Evolutionary conservation across 1,140 invertebrate species (phyloP).

Genomic region (Mycetomoellerius zeteki): DNA sequence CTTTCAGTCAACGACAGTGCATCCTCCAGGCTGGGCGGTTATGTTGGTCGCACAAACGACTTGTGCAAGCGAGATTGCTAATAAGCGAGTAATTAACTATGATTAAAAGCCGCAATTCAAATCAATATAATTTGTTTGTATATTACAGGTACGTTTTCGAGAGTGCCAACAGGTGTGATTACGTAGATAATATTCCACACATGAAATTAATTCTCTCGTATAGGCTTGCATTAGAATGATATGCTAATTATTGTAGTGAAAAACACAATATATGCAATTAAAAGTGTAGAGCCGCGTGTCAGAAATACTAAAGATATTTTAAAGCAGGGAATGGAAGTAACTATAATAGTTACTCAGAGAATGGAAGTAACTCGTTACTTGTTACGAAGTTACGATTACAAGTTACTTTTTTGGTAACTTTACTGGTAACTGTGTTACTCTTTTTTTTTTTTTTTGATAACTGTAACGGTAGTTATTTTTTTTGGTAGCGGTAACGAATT

Average conservation of each 20-base stretch:
- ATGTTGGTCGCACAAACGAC: conserved; percentile 31
- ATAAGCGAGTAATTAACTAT: conserved; percentile 60
- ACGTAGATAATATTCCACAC: background rate
- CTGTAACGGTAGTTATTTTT: no score
- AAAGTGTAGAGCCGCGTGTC: no score
- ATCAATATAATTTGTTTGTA: conserved; percentile 65
- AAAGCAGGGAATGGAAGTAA: no score
- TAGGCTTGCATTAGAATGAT: background rate
- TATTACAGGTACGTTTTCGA: conserved; percentile 50
- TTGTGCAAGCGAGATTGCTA: conserved; percentile 11
- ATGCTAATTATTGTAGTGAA: background rate
- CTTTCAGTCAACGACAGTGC: conserved; percentile 62
- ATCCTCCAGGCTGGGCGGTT: conserved; percentile 23
- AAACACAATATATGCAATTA: background rate
- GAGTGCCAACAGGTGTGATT: background rate
- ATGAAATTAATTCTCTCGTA: conserved; percentile 8
- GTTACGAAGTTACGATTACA: no score
- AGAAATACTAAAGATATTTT: no score
- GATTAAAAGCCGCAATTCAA: conserved; percentile 58
- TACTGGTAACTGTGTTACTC: no score
- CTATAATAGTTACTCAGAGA: no score
- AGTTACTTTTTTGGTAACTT: no score
- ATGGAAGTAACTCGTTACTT: no score
- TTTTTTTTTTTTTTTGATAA: no score
- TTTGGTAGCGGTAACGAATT: no score